Evolutionary conservation across 2,113 vertebrate species (phyloP).

Genomic region (Willisornis vidua): DNA sequence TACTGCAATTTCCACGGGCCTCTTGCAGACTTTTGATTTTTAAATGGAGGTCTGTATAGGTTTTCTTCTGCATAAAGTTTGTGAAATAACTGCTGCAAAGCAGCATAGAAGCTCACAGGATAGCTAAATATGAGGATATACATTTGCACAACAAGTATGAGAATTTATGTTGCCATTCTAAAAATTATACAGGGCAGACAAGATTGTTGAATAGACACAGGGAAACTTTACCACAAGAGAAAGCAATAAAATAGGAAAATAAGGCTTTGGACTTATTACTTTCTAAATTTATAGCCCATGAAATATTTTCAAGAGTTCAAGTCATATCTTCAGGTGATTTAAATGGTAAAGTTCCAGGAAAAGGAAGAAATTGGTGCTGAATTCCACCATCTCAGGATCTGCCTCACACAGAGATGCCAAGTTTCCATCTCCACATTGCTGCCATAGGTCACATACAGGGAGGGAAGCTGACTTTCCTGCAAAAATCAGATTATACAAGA

Average conservation of each 20-base stretch:
- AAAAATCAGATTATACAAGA: conserved; percentile 61
- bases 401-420: background rate
- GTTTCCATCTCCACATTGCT: conserved; percentile 23
- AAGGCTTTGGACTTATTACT: background rate
- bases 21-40: background rate
- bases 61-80: background rate
- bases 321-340: background rate
- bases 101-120: background rate
- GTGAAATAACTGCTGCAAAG: background rate
- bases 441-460: conserved; percentile 30
- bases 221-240: background rate
- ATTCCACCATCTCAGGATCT: background rate
- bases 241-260: background rate
- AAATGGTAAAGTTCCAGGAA: background rate
- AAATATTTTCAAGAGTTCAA: background rate
- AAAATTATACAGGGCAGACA: background rate
- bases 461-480: conserved; percentile 48
- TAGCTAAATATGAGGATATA: background rate
- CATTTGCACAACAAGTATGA: background rate
- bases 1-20: conserved; percentile 12
- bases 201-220: background rate
- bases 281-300: background rate
- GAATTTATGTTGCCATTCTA: background rate
- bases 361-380: background rate
- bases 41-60: background rate